phyloP scores from a whole-genome alignment of 2,113 vertebrate species.

The Orthonyx spaldingii region DNA sequence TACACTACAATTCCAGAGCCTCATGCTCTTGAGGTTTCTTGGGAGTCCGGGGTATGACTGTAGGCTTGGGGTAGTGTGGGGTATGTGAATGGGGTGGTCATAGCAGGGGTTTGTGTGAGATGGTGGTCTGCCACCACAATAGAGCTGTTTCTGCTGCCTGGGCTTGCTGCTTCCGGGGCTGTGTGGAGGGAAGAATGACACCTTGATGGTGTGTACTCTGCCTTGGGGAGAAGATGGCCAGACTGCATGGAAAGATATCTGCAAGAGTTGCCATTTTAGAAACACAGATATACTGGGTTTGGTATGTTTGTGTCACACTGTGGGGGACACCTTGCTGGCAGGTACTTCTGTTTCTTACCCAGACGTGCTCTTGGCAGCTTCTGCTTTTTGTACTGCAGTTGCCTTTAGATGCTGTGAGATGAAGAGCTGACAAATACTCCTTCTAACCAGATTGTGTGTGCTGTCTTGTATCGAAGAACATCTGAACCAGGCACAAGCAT shows the following conservation, averaged over 20 bases:
- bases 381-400: not conserved
- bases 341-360: not conserved
- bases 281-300: rapidly evolving
- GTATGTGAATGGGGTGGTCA: rapidly evolving
- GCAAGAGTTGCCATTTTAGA: not conserved
- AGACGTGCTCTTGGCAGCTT: not conserved
- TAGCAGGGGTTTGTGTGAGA: not conserved
- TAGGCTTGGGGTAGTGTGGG: not conserved
- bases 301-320: not conserved
- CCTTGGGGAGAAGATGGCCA: not conserved
- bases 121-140: not conserved
- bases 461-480: not conserved
- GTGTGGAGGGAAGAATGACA: not conserved
- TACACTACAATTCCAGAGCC: not conserved
- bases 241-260: not conserved
- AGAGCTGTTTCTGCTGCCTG: not conserved
- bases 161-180: not conserved
- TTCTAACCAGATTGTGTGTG: not conserved
- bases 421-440: not conserved
- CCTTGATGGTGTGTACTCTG: not conserved
- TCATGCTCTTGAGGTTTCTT: too few species aligned
- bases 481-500: not conserved
- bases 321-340: not conserved
- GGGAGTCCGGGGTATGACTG: not conserved
- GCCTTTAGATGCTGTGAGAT: not conserved